These are phyloP conservation scores for Euborellia annulipes DNA, from an alignment of 1,140 invertebrate genomes.

Conservation along the genomic window DNA sequence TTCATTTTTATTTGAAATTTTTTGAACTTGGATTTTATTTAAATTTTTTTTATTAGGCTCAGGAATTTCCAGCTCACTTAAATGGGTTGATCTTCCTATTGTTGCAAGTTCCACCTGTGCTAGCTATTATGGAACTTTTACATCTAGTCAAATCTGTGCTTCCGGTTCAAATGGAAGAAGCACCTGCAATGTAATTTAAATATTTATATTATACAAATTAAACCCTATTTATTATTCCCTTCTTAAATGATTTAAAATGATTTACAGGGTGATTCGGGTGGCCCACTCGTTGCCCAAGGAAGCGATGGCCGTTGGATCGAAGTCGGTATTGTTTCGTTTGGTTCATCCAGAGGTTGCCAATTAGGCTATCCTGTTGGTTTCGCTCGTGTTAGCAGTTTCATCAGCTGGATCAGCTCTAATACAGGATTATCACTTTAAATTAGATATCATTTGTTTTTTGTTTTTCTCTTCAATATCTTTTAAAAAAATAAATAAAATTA, in stretches of 20 bases:
- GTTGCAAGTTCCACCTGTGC: conserved; percentile 8
- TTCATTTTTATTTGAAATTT: too few relatives aligned
- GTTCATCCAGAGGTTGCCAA: neutral
- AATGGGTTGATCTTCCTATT: conserved; percentile 1
- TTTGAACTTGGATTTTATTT: too few relatives aligned
- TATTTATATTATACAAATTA: too few relatives aligned
- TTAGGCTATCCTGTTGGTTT: neutral
- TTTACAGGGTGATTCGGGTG: conserved; percentile 24
- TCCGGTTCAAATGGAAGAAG: neutral
- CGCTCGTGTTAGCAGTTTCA: too few relatives aligned
- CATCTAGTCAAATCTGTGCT: conserved; percentile 3
- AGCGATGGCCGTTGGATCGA: conserved; percentile 12
- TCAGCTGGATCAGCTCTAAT: too few relatives aligned
- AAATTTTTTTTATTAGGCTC: too few relatives aligned
- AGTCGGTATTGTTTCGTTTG: conserved; percentile 20
- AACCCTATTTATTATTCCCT: too few relatives aligned
- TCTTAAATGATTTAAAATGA: too few relatives aligned
- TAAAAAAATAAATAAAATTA: too few relatives aligned
- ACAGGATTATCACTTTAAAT: too few relatives aligned
- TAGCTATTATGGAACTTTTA: conserved; percentile 2
- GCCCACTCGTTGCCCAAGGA: conserved; percentile 17
- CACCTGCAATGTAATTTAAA: conserved; percentile 11
- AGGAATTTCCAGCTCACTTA: neutral
- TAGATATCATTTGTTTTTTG: too few relatives aligned
- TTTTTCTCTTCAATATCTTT: too few relatives aligned